Evolutionary conservation across 2,888 invertebrate species (phyloP).

Genomic region (Scaptodrosophila latifasciaeformis): DNA sequence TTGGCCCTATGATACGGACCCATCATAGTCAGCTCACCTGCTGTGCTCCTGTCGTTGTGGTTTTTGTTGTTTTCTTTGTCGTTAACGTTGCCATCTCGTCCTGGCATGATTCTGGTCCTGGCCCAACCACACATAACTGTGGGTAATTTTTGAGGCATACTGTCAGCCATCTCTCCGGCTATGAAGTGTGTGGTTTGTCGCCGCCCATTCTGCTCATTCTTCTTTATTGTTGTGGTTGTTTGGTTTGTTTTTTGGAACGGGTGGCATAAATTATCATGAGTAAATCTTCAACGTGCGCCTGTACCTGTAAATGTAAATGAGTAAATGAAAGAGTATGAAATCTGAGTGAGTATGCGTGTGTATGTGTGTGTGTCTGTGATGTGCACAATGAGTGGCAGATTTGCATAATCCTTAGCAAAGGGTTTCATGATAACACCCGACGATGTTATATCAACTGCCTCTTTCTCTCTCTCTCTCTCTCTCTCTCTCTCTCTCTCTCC

Average conservation of each 20-base stretch:
- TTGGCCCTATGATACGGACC: too few species aligned
- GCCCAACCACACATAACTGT: constrained; percentile 42
- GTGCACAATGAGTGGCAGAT: constrained; percentile 62
- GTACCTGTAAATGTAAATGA: constrained; percentile 61
- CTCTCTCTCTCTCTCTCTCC: too few species aligned
- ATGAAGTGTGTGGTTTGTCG: constrained; percentile 45
- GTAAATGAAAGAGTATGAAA: constrained; percentile 5
- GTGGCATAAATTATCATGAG: constrained; percentile 67
- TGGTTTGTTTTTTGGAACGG: constrained; percentile 6
- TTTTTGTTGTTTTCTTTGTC: background rate
- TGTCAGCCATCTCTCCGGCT: constrained; percentile 17
- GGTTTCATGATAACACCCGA: constrained; percentile 60
- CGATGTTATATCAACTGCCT: constrained; percentile 9
- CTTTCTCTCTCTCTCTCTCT: too few species aligned
- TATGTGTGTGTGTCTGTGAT: constrained; percentile 18
- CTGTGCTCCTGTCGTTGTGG: background rate
- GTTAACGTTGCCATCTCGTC: background rate
- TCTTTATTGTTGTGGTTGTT: constrained; percentile 8
- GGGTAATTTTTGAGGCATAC: constrained; percentile 63
- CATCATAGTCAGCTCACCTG: too few species aligned
- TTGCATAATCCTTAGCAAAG: constrained; percentile 67
- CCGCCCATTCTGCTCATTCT: background rate
- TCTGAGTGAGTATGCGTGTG: constrained; percentile 11
- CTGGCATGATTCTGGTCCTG: constrained; percentile 4
- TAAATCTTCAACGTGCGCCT: constrained; percentile 65